Evolutionary conservation across 1,140 invertebrate genomes (phyloP), one percentile per base, ranked within the genome.

Genomic region (Campoletis sonorensis): DNA sequence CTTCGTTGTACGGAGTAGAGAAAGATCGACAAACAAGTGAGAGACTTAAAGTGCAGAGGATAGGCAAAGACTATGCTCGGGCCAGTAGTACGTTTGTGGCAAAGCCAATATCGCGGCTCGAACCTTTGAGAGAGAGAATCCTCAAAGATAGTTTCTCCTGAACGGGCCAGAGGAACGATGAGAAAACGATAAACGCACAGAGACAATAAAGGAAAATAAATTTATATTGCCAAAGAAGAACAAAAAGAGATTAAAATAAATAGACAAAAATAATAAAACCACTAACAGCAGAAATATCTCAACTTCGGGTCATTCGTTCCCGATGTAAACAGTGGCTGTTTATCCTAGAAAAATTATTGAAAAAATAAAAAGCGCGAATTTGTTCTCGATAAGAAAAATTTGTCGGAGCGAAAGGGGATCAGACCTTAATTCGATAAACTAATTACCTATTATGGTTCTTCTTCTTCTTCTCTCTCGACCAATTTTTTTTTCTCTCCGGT

Each of bases 391-490:
- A 33, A 21, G 23, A 81, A 49, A 77, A 26, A 78, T 73, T 49
- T 30, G 58, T 27, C 49, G 33, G 27, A 27, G 68, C 61, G 54
- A 82, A 70, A 71, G 45, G 26, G 71, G 67, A 77, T 75, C 51
- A 79, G 64, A 23, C 76, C 68, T 79, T 79, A 79, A 68, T 79
- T 79, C 64, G 68, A 71, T 79, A 68, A 70, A 70, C 64, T 79
- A 79, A 79, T 79, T 18, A 79, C 68, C 78, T 33, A 79, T 51
- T 79, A 79, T 23, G 49, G 10, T 26, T 75, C 40, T 18, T n/a
- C 67, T 26, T 75, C 40, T 18, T n/a, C 67, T 37, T 70, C 27
- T 37, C 30, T 70, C 30, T n/a, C 11, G 15, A 4, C 15, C 67
- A 1, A 15, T 70, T n/a, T 70, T 33, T 70, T 27, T 70, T 27